phyloP scores from a whole-genome alignment of 1,140 invertebrate species.

The Anadara kagoshimensis region DNA sequence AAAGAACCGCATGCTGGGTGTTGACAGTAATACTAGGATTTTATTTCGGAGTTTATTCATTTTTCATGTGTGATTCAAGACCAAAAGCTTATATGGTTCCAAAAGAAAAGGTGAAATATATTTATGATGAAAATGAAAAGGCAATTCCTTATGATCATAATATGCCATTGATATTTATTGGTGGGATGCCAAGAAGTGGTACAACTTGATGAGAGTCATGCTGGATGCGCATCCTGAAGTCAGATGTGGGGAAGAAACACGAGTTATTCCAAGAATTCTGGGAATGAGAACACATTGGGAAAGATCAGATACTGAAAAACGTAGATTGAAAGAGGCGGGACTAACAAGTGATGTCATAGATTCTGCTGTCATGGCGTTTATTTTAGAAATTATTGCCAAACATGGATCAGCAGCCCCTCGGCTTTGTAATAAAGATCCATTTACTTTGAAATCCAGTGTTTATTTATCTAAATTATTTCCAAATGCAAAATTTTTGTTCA shows the following conservation, averaged over 20 bases:
- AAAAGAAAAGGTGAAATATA: conserved; percentile 48
- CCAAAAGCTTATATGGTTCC: conserved; percentile 62
- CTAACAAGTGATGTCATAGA: conserved; percentile 94
- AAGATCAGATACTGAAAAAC: conserved; percentile 64
- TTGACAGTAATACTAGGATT: too few species aligned
- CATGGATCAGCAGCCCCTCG: conserved; percentile 92
- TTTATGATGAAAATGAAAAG: conserved; percentile 56
- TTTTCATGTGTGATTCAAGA: conserved; percentile 33
- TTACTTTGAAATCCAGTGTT: conserved; percentile 90
- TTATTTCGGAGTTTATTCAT: too few species aligned
- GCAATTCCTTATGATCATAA: conserved; percentile 79
- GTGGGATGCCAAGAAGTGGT: conserved; percentile 96
- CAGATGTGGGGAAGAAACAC: conserved; percentile 97
- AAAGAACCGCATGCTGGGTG: too few species aligned
- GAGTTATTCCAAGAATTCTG: conserved; percentile 87
- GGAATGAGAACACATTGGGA: conserved; percentile 69
- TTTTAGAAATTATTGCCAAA: conserved; percentile 82
- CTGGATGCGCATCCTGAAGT: conserved; percentile 98
- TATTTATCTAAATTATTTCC: conserved; percentile 85
- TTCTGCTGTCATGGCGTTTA: conserved; percentile 96
- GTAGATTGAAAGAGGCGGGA: conserved; percentile 93
- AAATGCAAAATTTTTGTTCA: conserved; percentile 95
- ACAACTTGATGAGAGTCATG: conserved; percentile 98
- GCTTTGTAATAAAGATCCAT: conserved; percentile 99
- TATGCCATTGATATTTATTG: conserved; percentile 97